Evolutionary conservation across 2,888 invertebrate species (phyloP), one percentile per base, ranked within the genome.

Genomic region (Temnothorax unifasciatus): DNA sequence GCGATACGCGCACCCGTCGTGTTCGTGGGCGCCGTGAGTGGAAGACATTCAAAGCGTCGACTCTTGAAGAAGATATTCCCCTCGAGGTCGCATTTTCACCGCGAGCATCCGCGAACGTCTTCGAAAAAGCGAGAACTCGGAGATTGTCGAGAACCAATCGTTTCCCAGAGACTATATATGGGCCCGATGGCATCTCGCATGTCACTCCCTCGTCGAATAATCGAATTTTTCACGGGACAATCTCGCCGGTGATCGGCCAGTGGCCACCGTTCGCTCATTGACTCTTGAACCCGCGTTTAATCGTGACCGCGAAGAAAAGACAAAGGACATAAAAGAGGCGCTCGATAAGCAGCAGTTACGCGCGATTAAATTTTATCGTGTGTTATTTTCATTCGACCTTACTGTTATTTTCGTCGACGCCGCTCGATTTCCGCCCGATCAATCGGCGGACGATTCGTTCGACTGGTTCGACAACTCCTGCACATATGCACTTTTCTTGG

Each of bases 271-370:
- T 52, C 57, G 57, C 54, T 54, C 82, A 73, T 83, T 85, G 82
- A 82, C 83, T 77, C 25, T 87, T 71, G 84, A 88, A 87, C 83
- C 84, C 83, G 76, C 59, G 81, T 69, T 71, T 83, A 66, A 57
- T 47, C 8, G 13, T 25, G 47, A 5, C n/a, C 29, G 29, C 29
- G 13, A 41, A 6, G 38, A 25, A 38, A 21, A 64, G 38, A 18
- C 6, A 71, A 21, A 57, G 41, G 41, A 57, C 29, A 29, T 29
- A 29, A 2, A 34, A 44, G 15, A 21, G 1, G n/a, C 21, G 54
- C 13, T 54, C 15, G 44, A 61, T 71, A 61, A 71, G 34, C 57
- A 29, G 11, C 41, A 9, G 64, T 52, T 63, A 61, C 9, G n/a
- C 41, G 77, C 54, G 44, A 79, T 79, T 79, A 47, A 34, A 79